Evolutionary conservation across 2,797 vertebrate species (phyloP).

Genomic region (Cyclopterus lumpus): DNA sequence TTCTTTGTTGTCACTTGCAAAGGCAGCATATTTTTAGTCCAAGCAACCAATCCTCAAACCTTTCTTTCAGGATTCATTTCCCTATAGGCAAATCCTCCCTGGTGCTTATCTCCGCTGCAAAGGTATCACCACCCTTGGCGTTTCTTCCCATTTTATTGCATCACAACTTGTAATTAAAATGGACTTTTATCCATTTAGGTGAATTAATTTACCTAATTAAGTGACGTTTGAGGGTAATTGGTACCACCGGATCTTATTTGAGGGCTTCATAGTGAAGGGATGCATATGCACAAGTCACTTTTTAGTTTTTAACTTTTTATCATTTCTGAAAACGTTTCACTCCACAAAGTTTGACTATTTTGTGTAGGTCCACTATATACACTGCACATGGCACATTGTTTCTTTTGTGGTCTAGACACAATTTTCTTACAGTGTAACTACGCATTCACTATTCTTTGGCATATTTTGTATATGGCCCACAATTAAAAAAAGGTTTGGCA

Average conservation of each 20-base stretch:
- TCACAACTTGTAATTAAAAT: not conserved
- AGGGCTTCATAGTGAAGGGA: too few relatives aligned
- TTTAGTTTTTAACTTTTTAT: too few relatives aligned
- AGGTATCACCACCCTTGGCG: not conserved
- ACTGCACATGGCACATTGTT: not conserved
- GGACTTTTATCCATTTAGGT: not conserved
- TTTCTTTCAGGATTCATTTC: constrained; percentile 1
- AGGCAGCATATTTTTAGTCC: not conserved
- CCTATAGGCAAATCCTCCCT: not conserved
- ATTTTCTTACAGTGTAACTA: not conserved
- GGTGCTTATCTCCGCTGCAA: not conserved
- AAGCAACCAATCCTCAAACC: not conserved
- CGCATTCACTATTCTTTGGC: not conserved
- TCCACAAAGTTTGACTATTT: too few relatives aligned
- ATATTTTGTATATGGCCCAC: not conserved
- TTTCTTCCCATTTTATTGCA: not conserved
- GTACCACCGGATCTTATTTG: too few relatives aligned
- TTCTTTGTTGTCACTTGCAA: constrained; percentile 3
- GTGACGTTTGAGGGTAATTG: too few relatives aligned
- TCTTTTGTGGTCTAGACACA: not conserved
- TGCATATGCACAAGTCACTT: too few relatives aligned
- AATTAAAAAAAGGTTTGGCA: not conserved
- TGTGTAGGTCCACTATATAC: too few relatives aligned
- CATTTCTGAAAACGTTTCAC: too few relatives aligned
- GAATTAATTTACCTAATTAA: not conserved